Base-by-base conservation (phyloP, 2,888 invertebrate genomes). In the Trachelus troglodyta region DNA sequence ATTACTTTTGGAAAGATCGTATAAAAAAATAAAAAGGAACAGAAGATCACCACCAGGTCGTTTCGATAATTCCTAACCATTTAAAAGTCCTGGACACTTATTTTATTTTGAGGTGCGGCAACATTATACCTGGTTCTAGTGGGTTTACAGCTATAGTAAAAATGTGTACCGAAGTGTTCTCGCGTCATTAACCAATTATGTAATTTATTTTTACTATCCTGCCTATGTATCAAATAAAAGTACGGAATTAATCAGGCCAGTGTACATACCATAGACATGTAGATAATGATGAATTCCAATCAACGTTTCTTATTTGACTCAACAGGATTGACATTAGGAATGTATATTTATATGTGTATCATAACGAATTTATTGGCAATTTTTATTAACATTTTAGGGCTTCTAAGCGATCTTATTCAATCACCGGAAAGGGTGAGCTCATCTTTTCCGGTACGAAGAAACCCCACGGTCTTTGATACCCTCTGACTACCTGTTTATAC, bases 201-300 rank as follows among this genome's bases (percentile, higher is more conserved):
- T 82, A 84, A 86, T 88, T 88, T 86, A 85, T 80, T 87, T 86
- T 86, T 84, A 85, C 83, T 84, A 85, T 79, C 80, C 77, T 78
- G 75, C 75, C 79, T 77, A 71, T 40, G 69, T 71, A 71, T 23
- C 56, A 76, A 56, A 12, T n/a, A 30, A 74, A 73, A 75, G 76
- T 77, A 69, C 73, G 30, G 34, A 75, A 77, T 77, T 40, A 76
- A 76, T 37, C 69, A 69, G 74, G 75, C 33, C 69, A 23, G 23
- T 56, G 9, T 9, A 23, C 56, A 23, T 56, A 56, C 2, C 23
- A 23, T 2, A 34, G 75, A 78, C 81, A 82, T 81, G 81, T 84
- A 82, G 79, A 82, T 82, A 83, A 84, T 82, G 77, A 80, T 75
- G 31, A 71, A 30, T 33, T 69, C 69, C 34, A 37, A 79, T 37